Conservation (phyloP, 37 sponge, comb jelly and placozoan species). For the Tethya wilhelma region DNA sequence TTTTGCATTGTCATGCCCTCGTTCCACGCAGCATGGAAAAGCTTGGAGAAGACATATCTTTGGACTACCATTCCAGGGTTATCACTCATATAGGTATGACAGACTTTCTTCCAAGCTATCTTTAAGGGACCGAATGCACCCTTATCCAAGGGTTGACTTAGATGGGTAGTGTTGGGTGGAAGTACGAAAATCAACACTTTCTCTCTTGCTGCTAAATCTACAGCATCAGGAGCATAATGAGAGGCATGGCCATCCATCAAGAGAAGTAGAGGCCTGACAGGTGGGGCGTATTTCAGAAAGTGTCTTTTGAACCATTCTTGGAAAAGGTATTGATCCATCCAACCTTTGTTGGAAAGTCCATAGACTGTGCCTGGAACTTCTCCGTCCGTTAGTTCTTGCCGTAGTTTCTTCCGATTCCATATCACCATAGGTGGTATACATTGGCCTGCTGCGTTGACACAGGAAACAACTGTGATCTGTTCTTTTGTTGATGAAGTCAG, state of each 20-base stretch:
- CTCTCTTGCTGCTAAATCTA: constrained; percentile 51
- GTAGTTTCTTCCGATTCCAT: constrained; percentile 24
- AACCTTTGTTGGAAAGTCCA: constrained; percentile 49
- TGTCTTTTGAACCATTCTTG: constrained; percentile 48
- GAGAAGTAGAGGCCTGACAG: constrained; percentile 51
- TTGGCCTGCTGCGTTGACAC: too few relatives aligned
- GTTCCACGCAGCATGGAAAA: constrained; percentile 56
- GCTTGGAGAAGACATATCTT: neutral
- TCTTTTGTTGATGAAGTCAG: too few relatives aligned
- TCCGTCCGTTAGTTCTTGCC: neutral
- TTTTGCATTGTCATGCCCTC: constrained; percentile 50
- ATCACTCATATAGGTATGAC: neutral
- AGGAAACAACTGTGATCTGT: too few relatives aligned
- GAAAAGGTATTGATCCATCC: constrained; percentile 50
- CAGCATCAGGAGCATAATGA: constrained; percentile 39
- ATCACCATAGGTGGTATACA: too few relatives aligned
- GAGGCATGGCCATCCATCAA: constrained; percentile 77
- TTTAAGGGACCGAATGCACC: constrained; percentile 57
- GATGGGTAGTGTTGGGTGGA: constrained; percentile 77
- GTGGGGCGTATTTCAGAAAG: constrained; percentile 40
- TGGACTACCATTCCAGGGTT: constrained; percentile 53
- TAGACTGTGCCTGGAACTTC: constrained; percentile 72
- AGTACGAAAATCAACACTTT: constrained; percentile 49
- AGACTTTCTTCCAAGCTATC: constrained; percentile 27
- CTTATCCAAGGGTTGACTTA: constrained; percentile 72